phyloP scores from a whole-genome alignment of 2,888 invertebrate species.

The Polydrusus pterygomalis region DNA sequence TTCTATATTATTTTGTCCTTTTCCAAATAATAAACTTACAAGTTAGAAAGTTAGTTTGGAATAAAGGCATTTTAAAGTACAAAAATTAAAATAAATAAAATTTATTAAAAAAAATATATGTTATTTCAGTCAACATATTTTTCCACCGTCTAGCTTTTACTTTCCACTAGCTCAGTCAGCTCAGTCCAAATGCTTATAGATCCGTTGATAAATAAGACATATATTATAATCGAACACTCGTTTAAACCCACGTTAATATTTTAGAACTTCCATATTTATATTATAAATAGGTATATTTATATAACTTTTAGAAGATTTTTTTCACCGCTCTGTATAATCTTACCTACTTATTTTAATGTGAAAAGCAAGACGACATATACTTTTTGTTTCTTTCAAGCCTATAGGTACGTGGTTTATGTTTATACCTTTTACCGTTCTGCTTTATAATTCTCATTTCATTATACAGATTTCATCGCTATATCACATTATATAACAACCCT shows the following conservation, averaged over 20 bases:
- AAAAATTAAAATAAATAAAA: background rate
- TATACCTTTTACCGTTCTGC: background rate
- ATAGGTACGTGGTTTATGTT: conserved; percentile 27
- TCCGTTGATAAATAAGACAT: too few relatives aligned
- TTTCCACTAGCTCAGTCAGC: too few relatives aligned
- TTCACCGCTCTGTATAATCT: background rate
- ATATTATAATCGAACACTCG: too few relatives aligned
- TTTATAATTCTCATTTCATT: background rate
- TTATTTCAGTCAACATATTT: too few relatives aligned
- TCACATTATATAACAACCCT: too few relatives aligned
- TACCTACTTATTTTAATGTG: conserved; percentile 30
- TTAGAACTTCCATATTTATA: background rate
- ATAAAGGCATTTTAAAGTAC: too few relatives aligned
- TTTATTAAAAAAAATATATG: background rate
- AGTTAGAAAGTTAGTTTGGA: too few relatives aligned
- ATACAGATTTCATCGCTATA: background rate
- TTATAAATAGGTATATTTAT: too few relatives aligned
- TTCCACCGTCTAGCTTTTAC: too few relatives aligned
- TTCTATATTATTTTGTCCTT: too few relatives aligned
- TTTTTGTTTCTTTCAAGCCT: background rate
- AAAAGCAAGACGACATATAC: conserved; percentile 24
- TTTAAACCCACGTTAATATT: background rate
- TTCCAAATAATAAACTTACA: too few relatives aligned
- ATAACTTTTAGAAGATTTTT: background rate
- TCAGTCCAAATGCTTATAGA: too few relatives aligned